phyloP scores from a whole-genome alignment of 2,797 vertebrate genomes.

The Lutjanus campechanus region DNA sequence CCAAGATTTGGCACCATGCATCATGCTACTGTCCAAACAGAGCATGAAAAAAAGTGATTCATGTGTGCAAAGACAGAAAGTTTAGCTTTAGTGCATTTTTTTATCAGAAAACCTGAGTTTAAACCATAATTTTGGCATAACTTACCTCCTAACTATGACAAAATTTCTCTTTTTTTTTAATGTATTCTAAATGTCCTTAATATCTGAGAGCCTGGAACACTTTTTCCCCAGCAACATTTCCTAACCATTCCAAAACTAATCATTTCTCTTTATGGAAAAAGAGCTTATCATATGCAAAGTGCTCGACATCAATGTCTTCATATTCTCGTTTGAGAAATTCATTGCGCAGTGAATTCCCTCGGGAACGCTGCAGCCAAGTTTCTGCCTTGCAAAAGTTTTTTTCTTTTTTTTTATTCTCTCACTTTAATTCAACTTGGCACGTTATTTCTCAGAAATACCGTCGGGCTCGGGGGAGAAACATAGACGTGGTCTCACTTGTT shows the following conservation, averaged over 20 bases:
- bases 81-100: slow-evolving; percentile 36
- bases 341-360: slow-evolving; percentile 80
- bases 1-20: slow-evolving; percentile 41
- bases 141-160: slow-evolving; percentile 58
- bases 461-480: slow-evolving; percentile 82
- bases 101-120: slow-evolving; percentile 50
- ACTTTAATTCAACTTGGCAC: slow-evolving; percentile 88
- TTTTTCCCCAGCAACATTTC: slow-evolving; percentile 71
- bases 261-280: slow-evolving; percentile 80
- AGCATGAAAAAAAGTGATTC: slow-evolving; percentile 53
- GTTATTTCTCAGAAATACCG: slow-evolving; percentile 82
- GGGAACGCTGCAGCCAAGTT: slow-evolving; percentile 81
- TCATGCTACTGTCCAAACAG: slow-evolving; percentile 70
- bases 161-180: slow-evolving; percentile 57
- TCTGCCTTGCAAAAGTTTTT: slow-evolving; percentile 81
- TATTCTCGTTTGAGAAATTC: slow-evolving; percentile 84
- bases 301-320: slow-evolving; percentile 82
- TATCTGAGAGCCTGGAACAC: slow-evolving; percentile 64
- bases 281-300: slow-evolving; percentile 84
- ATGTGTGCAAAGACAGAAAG: slow-evolving; percentile 42
- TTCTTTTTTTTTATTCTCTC: slow-evolving; percentile 69
- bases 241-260: slow-evolving; percentile 76
- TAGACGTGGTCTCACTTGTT: slow-evolving; percentile 87
- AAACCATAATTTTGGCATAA: slow-evolving; percentile 59
- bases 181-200: slow-evolving; percentile 76